Evolutionary conservation across 2,797 vertebrate genomes (phyloP), one percentile per base, ranked within the genome.

Genomic region (Alexandromys oeconomus): DNA sequence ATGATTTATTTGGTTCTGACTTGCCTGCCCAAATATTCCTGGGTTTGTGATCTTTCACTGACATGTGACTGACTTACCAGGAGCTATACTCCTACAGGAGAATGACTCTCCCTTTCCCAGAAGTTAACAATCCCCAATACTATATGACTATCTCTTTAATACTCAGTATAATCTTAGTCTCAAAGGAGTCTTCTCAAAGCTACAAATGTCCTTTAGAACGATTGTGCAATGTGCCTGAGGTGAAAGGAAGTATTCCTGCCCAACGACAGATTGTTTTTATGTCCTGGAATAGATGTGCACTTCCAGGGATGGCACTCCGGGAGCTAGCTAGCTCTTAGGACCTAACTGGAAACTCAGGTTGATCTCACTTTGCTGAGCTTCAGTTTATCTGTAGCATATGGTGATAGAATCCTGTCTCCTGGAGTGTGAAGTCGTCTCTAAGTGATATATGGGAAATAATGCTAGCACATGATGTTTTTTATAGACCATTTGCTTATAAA

Each of bases 401-500:
- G 21, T 46, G 43, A 93, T 59, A 54, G 82, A 54, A 95, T 73
- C 46, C 43, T 61, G 77, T n/a, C 48, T 71, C 61, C 61, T 12
- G 21, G 27, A 81, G 48, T 80, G 37, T 61, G 4, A 87, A 54
- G 23, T 78, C 29, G 63, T 92, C 34, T 85, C 1, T 76, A 69
- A 92, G n/a, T 79, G 88, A 80, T 57, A 61, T 6, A 86, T 69
- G 11, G 34, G 23, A 13, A 87, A 91, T 27, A 94, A 37, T 57
- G 4, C 34, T 63, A 43, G 5, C 23, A 79, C 17, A 31, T 23
- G 57, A 79, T 3, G 82, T 10, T 46, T 89, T 81, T 91, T 2
- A 93, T 91, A 81, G 89, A 87, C 21, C 29, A 1, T 74, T 91
- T 87, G 34, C 37, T 92, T 43, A 73, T 63, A 51, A 84, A 93